Percentiles rank a stretch among this genome's conserved stretches.
Conservation (phyloP, 2,113 vertebrate genomes). For the Cryptoleucopteryx plumbea region DNA sequence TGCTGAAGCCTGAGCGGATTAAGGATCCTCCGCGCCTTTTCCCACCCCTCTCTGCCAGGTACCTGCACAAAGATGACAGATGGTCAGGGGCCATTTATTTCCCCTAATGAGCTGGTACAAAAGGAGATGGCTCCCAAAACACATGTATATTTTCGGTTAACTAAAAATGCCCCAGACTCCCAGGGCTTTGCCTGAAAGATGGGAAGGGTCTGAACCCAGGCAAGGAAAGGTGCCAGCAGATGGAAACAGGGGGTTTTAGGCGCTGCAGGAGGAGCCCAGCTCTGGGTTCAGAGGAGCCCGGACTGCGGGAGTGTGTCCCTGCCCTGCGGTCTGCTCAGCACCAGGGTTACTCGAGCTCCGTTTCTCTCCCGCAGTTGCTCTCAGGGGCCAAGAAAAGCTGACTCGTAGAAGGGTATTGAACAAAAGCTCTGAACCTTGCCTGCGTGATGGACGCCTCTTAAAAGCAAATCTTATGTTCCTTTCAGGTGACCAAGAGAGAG, state of each 20-base stretch:
- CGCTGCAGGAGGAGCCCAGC: not conserved
- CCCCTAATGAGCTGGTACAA: slow-evolving; percentile 43
- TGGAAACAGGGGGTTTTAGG: not conserved
- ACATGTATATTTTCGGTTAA: not conserved
- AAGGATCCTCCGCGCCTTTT: slow-evolving; percentile 2
- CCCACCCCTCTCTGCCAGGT: slow-evolving; percentile 51
- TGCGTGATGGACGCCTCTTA: not conserved
- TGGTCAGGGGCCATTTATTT: slow-evolving; percentile 43
- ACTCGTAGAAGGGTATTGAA: not conserved
- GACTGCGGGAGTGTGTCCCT: accelerated
- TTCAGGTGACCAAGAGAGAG: not conserved
- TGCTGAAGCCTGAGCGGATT: slow-evolving; percentile 45
- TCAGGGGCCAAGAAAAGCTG: not conserved
- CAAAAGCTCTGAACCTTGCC: not conserved
- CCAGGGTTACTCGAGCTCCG: accelerated
- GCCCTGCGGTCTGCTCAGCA: not conserved
- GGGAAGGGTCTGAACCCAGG: not conserved
- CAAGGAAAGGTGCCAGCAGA: not conserved
- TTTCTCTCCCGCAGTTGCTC: not conserved
- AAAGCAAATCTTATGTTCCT: not conserved
- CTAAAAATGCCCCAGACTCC: not conserved
- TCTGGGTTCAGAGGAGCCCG: not conserved
- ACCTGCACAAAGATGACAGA: slow-evolving; percentile 55
- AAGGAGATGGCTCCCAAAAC: slow-evolving; percentile 16
- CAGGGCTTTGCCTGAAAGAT: not conserved